Evolutionary conservation across 2,797 vertebrate species (phyloP).

Genomic region (Pampus argenteus): DNA sequence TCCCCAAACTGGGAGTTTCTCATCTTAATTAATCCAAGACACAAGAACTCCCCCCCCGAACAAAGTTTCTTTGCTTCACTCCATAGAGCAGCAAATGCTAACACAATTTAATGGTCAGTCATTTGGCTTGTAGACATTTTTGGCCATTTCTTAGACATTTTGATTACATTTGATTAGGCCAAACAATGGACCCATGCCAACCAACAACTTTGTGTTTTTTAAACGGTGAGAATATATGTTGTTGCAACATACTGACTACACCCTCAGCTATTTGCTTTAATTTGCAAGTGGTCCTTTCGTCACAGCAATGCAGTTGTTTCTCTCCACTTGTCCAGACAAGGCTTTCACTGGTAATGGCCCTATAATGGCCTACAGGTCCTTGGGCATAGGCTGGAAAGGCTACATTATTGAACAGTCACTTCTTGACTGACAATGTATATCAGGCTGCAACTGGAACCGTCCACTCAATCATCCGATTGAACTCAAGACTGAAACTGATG

Average conservation of each 20-base stretch:
- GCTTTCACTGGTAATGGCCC: conserved; percentile 73
- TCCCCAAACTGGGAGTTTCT: conserved; percentile 84
- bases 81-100: conserved; percentile 55
- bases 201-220: conserved; percentile 17
- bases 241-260: conserved; percentile 7
- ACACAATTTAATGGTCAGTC: conserved; percentile 59
- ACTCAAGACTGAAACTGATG: conserved; percentile 47
- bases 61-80: conserved; percentile 42
- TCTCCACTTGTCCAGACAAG: conserved; percentile 71
- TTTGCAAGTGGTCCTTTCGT: conserved; percentile 68
- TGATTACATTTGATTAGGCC: conserved; percentile 25
- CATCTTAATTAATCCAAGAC: conserved; percentile 87
- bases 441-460: conserved; percentile 47
- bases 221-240: conserved; percentile 22
- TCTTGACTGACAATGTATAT: conserved; percentile 71
- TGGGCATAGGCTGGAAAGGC: conserved; percentile 63
- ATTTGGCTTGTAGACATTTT: conserved; percentile 36
- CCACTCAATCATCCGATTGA: conserved; percentile 60
- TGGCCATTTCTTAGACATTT: conserved; percentile 20
- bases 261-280: conserved; percentile 52
- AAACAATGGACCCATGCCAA: neutral
- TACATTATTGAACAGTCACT: conserved; percentile 67
- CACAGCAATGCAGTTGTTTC: conserved; percentile 74
- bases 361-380: conserved; percentile 72
- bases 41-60: conserved; percentile 55